Evolutionary conservation across 2,888 invertebrate species (phyloP).

Genomic region (Malthinus seriepunctatus): DNA sequence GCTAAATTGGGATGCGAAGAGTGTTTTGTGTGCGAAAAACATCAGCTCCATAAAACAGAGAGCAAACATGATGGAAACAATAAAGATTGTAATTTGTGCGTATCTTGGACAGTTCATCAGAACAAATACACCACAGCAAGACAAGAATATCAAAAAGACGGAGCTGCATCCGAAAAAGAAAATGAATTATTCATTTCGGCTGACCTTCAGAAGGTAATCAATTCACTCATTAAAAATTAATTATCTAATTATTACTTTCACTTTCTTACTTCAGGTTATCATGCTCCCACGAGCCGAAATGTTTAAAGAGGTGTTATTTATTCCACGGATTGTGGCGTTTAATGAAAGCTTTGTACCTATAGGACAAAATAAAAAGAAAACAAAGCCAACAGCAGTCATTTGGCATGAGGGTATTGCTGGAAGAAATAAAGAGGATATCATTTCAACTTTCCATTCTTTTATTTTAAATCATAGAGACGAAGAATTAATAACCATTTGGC

Average conservation of each 20-base stretch:
- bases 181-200: slow-evolving; percentile 4
- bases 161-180: background rate
- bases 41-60: slow-evolving; percentile 9
- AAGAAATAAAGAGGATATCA: background rate
- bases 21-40: slow-evolving; percentile 23
- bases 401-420: background rate
- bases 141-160: slow-evolving; percentile 11
- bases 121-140: slow-evolving; percentile 4
- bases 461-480: background rate
- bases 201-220: slow-evolving; percentile 11
- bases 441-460: background rate
- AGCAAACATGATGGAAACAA: slow-evolving; percentile 13
- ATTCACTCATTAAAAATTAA: background rate
- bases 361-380: background rate
- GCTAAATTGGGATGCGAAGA: slow-evolving; percentile 24
- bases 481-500: background rate
- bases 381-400: background rate
- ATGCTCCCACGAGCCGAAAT: background rate
- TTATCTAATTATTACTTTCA: no score
- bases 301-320: background rate
- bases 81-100: slow-evolving; percentile 3
- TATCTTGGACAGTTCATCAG: slow-evolving; percentile 8
- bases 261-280: background rate
- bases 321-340: background rate
- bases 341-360: background rate